Conservation (phyloP, 2,888 invertebrate species). For the Amiota mariae region DNA sequence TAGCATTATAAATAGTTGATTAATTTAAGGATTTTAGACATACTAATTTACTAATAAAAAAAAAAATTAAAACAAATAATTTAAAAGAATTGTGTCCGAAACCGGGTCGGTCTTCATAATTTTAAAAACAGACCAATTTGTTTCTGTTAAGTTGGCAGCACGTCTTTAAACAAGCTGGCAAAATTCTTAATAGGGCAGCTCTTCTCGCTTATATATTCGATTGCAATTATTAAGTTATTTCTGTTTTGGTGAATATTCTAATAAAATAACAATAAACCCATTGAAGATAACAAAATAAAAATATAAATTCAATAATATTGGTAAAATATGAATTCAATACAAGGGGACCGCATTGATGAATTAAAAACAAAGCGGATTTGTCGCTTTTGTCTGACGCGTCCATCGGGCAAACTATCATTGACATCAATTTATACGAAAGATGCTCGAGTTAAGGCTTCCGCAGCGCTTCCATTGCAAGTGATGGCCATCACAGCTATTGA, state of each 20-base stretch:
- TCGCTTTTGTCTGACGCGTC: slow-evolving; percentile 82
- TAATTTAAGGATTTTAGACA: not conserved
- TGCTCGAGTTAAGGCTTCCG: slow-evolving; percentile 76
- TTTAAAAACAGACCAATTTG: not conserved
- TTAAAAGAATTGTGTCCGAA: not conserved
- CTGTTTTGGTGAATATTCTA: too few species aligned
- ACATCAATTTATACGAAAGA: slow-evolving; percentile 79
- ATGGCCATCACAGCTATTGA: slow-evolving; percentile 85
- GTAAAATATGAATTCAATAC: slow-evolving; percentile 42
- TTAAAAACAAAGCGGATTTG: slow-evolving; percentile 80
- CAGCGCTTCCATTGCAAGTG: slow-evolving; percentile 82
- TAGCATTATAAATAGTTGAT: slow-evolving; percentile 25
- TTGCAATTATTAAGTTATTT: too few species aligned
- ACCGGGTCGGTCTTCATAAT: not conserved
- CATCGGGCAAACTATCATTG: slow-evolving; percentile 75
- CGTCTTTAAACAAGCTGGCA: too few species aligned
- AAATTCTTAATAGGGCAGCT: slow-evolving; percentile 38
- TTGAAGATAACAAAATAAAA: too few species aligned
- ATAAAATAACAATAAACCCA: too few species aligned
- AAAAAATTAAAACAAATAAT: slow-evolving; percentile 26
- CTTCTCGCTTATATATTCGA: not conserved
- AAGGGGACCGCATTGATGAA: slow-evolving; percentile 60
- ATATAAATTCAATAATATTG: not conserved
- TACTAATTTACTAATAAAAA: slow-evolving; percentile 5
- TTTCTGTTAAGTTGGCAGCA: not conserved